These are phyloP conservation scores for Chelmon rostratus DNA, from an alignment of 2,797 vertebrate genomes.

Conservation along the genomic window DNA sequence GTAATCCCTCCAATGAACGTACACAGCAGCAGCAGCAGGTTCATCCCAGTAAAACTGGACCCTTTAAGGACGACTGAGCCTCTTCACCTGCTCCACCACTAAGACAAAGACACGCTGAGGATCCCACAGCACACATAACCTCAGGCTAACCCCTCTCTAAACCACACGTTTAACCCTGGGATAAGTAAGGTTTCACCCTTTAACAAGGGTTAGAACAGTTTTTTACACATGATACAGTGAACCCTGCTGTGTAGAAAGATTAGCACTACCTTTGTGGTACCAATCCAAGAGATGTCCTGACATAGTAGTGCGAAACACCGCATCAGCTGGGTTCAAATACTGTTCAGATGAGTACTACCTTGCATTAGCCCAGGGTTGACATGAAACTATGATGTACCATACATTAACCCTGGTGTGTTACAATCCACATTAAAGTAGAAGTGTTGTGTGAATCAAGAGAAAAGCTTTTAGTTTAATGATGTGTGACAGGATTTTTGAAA, in stretches of 20 bases:
- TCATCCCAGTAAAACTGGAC: background rate
- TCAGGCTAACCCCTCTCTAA: conserved; percentile 38
- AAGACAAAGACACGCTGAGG: background rate
- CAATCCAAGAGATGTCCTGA: background rate
- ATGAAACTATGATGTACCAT: background rate
- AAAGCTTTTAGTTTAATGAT: conserved; percentile 6
- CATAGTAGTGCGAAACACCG: conserved; percentile 6
- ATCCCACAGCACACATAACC: conserved; percentile 9
- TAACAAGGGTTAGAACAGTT: background rate
- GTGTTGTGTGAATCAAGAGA: background rate
- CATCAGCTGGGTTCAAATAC: background rate
- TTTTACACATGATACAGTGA: background rate
- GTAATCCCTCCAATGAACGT: background rate
- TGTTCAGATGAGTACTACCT: background rate
- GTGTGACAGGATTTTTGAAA: background rate
- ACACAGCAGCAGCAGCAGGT: background rate
- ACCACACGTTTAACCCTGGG: conserved; percentile 21
- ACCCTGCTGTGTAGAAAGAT: conserved; percentile 31
- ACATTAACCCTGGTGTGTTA: background rate
- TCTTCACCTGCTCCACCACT: conserved; percentile 5
- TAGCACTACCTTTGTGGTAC: conserved; percentile 6
- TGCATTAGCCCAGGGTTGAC: background rate
- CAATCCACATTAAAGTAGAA: background rate
- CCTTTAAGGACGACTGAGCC: conserved; percentile 4
- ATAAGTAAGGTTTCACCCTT: conserved; percentile 20